Base-by-base conservation (phyloP, 2,113 vertebrate species). In the Planiliza haematocheilus region DNA sequence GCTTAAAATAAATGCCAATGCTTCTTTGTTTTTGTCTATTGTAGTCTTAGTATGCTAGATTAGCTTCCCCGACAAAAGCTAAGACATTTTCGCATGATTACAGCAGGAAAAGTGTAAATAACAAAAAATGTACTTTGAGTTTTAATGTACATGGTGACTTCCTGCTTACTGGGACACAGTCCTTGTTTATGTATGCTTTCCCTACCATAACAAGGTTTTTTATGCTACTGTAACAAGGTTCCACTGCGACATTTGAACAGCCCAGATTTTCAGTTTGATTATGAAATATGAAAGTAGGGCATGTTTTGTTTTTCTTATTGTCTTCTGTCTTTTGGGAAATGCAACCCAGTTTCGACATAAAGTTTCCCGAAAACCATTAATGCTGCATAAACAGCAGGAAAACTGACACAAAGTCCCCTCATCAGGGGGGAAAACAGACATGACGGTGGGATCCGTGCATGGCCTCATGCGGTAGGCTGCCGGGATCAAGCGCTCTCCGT, bases 401-500 rank as follows among this genome's bases (percentile, higher is more conserved):
- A 64, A 58, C 8, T 20, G 5, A 56, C 50, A 53, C 21, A 53
- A 70, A 52, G 68, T 62, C 43, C 24, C n/a, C 7, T 69, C 56
- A 65, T 70, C 51, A 10, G 58, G 50, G 16, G 57, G 37, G 17
- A 36, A 67, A 50, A 50, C 50, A 65, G 79, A 74, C 55, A 73
- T 51, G 49, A 82, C 48, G 73, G 18, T 38, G 66, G 69, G 76
- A 82, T 82, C 58, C 75, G 69, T 59, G 58, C 68, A n/a, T 34
- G 41, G 45, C n/a, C 57, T 79, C 53, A 49, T 46, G 37, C 45
- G 66, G 38, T 18, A 39, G 49, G 53, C 73, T 67, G 59, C 77
- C 42, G 51, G 64, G 84, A 82, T 86, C 70, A 85, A 62, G 56
- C 38, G 17, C 41, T 52, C 56, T 59, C 74, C 50, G 57, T 53